Base-by-base conservation (phyloP, 2,797 vertebrate species). In the Sebastes trivittatus region DNA sequence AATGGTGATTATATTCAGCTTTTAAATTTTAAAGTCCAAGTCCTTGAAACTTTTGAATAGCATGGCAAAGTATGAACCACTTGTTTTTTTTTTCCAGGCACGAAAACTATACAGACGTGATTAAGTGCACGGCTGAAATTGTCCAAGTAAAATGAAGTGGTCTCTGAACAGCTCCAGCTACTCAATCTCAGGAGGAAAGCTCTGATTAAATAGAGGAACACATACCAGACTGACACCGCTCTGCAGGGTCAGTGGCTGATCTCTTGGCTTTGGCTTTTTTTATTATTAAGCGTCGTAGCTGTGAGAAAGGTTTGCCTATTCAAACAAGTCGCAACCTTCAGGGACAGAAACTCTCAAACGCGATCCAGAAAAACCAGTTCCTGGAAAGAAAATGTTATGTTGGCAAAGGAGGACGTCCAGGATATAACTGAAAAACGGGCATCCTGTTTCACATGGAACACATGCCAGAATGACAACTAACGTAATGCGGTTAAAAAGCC, bases 201-300 rank as follows among this genome's bases (percentile, higher is more conserved):
- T 22, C 68, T 25, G 62, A 75, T 89, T 85, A 72, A 88, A 89
- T 34, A 69, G 59, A 75, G 55, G 38, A 87, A 80, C 54, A 73
- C 84, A 89, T 90, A 81, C 86, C 86, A 91, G 75, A 87, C 89
- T 78, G 88, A 90, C 78, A 86, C 68, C 77, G 29, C 60, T 80
- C 42, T 68, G 62, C 38, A 64, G 55, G 83, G 75, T 88, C 81
- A 91, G 6, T 42, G 56, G 4, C 27, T 72, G 85, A 85, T 75
- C 82, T 36, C 56, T 79, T 83, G 58, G 61, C 67, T 78, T 63
- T 60, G 69, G 52, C 56, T 76, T 80, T 82, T 80, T 82, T 72
- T 81, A 75, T 83, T 83, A 67, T 73, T 76, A 60, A 73, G 30
- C 16, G 66, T 38, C 77, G 25, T 46, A 64, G 56, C 68, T 75